Evolutionary conservation across 2,797 vertebrate species (phyloP).

Genomic region (Fistularia tabacaria): DNA sequence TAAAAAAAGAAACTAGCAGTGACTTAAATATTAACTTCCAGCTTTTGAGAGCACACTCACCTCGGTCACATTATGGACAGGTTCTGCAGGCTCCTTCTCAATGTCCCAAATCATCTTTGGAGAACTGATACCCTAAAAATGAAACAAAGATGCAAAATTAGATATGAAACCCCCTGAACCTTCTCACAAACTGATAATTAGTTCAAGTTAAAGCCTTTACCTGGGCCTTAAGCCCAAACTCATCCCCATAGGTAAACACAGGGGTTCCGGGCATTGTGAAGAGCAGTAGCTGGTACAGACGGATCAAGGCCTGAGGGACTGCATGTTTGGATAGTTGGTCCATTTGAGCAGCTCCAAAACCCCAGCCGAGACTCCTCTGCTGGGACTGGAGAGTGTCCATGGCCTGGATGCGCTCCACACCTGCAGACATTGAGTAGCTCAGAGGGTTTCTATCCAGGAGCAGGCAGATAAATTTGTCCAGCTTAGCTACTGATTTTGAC

Average conservation of each 20-base stretch:
- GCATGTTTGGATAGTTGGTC: constrained; percentile 58
- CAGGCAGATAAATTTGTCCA: neutral
- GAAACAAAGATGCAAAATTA: neutral
- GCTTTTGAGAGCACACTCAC: constrained; percentile 31
- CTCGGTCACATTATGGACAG: constrained; percentile 45
- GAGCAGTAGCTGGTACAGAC: constrained; percentile 81
- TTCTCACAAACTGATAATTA: neutral
- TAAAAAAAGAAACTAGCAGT: too few species aligned
- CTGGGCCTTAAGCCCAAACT: constrained; percentile 76
- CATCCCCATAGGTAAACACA: constrained; percentile 83
- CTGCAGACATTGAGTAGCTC: constrained; percentile 21
- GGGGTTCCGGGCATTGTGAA: constrained; percentile 87
- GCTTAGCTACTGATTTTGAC: too few species aligned
- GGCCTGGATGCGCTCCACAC: constrained; percentile 18
- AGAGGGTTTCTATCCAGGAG: neutral
- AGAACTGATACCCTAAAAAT: constrained; percentile 20
- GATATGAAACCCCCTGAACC: neutral
- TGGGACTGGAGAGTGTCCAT: constrained; percentile 50
- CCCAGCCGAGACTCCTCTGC: constrained; percentile 64
- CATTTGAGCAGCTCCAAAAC: constrained; percentile 46
- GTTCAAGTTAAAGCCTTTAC: constrained; percentile 25
- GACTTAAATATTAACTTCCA: too few species aligned
- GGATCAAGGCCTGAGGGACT: constrained; percentile 37
- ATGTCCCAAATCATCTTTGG: constrained; percentile 69
- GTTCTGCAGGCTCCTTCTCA: constrained; percentile 48